These are phyloP conservation scores for Scalopus aquaticus DNA, from an alignment of 2,113 vertebrate genomes.

Conservation along the genomic window DNA sequence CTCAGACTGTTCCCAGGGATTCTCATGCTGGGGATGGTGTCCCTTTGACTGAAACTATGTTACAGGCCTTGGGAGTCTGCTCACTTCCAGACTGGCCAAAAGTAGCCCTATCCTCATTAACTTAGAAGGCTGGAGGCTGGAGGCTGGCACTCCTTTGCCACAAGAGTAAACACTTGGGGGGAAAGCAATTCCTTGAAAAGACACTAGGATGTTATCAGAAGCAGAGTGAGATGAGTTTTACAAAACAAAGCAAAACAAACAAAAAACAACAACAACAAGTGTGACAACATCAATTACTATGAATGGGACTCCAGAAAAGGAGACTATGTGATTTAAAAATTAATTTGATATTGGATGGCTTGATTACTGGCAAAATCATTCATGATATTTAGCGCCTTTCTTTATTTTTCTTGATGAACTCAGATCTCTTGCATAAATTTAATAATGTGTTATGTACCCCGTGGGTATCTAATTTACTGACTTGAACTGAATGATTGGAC, in stretches of 20 bases:
- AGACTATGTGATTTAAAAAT: background rate
- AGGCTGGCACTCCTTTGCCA: background rate
- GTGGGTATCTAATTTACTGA: conserved; percentile 66
- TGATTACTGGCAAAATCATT: conserved; percentile 54
- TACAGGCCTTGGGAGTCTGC: background rate
- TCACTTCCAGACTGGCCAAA: background rate
- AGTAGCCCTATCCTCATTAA: background rate
- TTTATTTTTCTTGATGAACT: conserved; percentile 73
- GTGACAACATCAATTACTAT: background rate
- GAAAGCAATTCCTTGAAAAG: background rate
- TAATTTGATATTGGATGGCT: conserved; percentile 48
- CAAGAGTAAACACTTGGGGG: background rate
- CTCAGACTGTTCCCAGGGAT: background rate
- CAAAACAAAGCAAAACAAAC: background rate
- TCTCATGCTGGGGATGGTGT: background rate
- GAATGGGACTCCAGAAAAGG: conserved; percentile 17
- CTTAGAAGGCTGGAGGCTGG: background rate
- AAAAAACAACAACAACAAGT: background rate
- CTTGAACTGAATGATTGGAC: conserved; percentile 52
- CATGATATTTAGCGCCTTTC: conserved; percentile 54
- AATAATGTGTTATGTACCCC: conserved; percentile 69
- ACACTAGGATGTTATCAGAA: background rate
- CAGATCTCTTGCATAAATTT: conserved; percentile 73
- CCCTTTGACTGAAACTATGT: background rate
- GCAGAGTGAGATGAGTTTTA: background rate